Conservation (phyloP, 2,797 vertebrate species). For the Falco novaeseelandiae region DNA sequence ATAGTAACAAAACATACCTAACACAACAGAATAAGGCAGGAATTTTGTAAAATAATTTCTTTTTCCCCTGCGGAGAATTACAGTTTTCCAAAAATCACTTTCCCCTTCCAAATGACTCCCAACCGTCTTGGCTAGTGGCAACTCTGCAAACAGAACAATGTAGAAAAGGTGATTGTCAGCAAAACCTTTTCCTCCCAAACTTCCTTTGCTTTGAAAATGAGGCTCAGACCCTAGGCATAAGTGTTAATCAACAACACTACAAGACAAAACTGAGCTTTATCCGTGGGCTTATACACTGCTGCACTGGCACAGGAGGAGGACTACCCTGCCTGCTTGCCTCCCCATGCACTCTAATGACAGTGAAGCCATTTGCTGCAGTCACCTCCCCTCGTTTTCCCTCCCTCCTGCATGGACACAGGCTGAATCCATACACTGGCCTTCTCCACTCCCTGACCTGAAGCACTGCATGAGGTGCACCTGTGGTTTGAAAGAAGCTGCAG, state of each 20-base stretch:
- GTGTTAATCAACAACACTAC: not conserved
- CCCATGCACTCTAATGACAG: rapidly evolving
- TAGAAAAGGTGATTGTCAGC: not conserved
- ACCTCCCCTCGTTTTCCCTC: not conserved
- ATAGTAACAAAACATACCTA: not conserved
- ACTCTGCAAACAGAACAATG: not conserved
- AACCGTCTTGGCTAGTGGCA: not conserved
- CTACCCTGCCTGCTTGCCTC: not conserved
- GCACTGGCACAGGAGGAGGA: not conserved
- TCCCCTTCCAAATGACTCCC: not conserved
- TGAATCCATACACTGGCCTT: rapidly evolving
- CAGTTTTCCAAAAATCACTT: not conserved
- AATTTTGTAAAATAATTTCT: not conserved
- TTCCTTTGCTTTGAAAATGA: not conserved
- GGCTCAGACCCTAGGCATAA: not conserved
- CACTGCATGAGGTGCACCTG: rapidly evolving
- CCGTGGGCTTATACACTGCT: rapidly evolving
- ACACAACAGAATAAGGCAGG: not conserved
- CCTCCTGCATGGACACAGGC: rapidly evolving
- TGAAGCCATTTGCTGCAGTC: not conserved
- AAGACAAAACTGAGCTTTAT: not conserved
- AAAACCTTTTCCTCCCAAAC: not conserved
- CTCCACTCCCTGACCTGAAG: not conserved
- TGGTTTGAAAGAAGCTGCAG: not conserved
- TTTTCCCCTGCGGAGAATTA: not conserved